Conservation (phyloP, 2,888 invertebrate species). For the Cylindroiulus punctatus region DNA sequence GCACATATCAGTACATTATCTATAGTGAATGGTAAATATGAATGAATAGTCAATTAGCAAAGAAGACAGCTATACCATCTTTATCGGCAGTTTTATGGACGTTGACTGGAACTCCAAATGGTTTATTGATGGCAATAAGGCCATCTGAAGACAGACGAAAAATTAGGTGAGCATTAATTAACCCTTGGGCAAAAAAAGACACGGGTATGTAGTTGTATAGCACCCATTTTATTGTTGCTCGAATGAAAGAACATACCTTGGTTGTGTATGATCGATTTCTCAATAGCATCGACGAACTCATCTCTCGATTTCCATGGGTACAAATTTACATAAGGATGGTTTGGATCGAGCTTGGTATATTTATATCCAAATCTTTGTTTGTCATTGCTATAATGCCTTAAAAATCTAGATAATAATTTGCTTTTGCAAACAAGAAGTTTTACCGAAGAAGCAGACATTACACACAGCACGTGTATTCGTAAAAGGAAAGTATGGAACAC, state of each 20-base stretch:
- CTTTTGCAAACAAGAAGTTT: neutral
- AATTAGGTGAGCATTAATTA: too few species aligned
- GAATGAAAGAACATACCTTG: neutral
- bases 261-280: slow-evolving; percentile 30
- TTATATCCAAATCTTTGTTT: slow-evolving; percentile 58
- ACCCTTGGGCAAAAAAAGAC: too few species aligned
- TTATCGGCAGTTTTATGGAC: neutral
- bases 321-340: slow-evolving; percentile 44
- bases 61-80: too few species aligned
- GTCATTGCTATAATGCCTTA: neutral
- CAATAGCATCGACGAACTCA: slow-evolving; percentile 25
- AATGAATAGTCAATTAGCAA: neutral
- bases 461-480: neutral
- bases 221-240: neutral
- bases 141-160: slow-evolving; percentile 3
- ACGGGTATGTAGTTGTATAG: neutral
- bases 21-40: neutral
- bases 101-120: slow-evolving; percentile 49
- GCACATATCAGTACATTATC: neutral
- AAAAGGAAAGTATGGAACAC: neutral
- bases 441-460: neutral
- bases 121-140: slow-evolving; percentile 51
- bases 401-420: neutral
- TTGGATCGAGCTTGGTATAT: slow-evolving; percentile 60
- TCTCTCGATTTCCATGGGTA: slow-evolving; percentile 47